These are phyloP conservation scores for Geophilus truncorum DNA, from an alignment of 2,888 invertebrate species.

Conservation along the genomic window DNA sequence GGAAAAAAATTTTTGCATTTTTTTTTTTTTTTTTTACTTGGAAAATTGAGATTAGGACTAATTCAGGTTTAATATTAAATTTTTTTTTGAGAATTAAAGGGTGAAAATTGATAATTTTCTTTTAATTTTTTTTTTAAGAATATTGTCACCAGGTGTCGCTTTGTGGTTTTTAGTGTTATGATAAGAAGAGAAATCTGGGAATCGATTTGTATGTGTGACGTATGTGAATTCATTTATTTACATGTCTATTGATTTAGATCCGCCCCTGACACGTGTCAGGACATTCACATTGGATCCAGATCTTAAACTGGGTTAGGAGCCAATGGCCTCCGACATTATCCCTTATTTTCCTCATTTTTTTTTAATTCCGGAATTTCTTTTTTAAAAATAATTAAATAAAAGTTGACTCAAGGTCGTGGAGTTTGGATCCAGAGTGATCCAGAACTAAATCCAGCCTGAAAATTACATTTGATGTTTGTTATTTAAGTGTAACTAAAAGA, in stretches of 20 bases:
- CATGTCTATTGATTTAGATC: neutral
- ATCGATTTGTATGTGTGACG: neutral
- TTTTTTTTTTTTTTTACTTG: neutral
- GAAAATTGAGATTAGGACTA: too few relatives aligned
- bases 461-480: too few relatives aligned
- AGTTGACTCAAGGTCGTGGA: too few relatives aligned
- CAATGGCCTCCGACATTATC: slow-evolving; percentile 1
- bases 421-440: too few relatives aligned
- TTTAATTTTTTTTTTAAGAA: neutral
- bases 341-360: too few relatives aligned
- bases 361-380: too few relatives aligned
- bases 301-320: neutral
- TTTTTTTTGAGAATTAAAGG: neutral
- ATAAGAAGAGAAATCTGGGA: neutral
- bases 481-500: too few relatives aligned
- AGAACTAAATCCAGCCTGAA: too few relatives aligned
- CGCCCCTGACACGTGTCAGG: slow-evolving; percentile 27
- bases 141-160: neutral
- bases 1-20: neutral
- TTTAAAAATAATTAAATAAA: too few relatives aligned
- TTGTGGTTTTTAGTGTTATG: neutral
- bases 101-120: neutral
- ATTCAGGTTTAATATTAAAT: too few relatives aligned
- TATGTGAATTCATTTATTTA: neutral
- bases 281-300: neutral